Conservation (phyloP, 2,113 vertebrate genomes). For the Dromas ardeola region DNA sequence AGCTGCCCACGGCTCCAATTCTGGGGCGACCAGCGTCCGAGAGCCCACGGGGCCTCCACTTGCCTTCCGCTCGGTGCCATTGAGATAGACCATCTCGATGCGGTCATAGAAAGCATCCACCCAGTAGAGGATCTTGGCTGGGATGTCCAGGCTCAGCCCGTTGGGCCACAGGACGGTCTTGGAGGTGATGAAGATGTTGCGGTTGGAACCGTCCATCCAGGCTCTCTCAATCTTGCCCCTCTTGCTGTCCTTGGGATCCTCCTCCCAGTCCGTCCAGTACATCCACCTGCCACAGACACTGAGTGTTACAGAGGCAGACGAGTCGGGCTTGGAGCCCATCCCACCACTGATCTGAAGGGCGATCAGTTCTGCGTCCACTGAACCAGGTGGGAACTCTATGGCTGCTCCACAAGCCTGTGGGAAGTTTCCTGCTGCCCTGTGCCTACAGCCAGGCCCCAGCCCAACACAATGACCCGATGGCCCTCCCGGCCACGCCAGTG, state of each 20-base stretch:
- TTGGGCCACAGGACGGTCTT: slow-evolving; percentile 97
- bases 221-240: slow-evolving; percentile 94
- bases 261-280: slow-evolving; percentile 99
- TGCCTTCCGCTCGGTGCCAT: slow-evolving; percentile 89
- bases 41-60: background rate
- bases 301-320: background rate
- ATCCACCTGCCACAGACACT: slow-evolving; percentile 82
- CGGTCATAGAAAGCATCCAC: slow-evolving; percentile 98
- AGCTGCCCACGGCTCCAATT: accelerated
- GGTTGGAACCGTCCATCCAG: slow-evolving; percentile 96
- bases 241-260: slow-evolving; percentile 94
- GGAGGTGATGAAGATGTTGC: slow-evolving; percentile 90
- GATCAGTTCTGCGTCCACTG: background rate
- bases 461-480: accelerated
- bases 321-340: background rate
- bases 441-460: background rate
- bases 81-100: slow-evolving; percentile 93
- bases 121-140: slow-evolving; percentile 91
- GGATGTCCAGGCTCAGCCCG: slow-evolving; percentile 93
- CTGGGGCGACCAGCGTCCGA: accelerated
- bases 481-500: accelerated
- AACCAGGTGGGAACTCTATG: background rate
- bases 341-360: background rate
- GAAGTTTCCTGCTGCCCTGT: background rate
- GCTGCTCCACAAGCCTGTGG: background rate